Evolutionary conservation across 2,113 vertebrate species (phyloP).

Genomic region (Dendropsophus ebraccatus): DNA sequence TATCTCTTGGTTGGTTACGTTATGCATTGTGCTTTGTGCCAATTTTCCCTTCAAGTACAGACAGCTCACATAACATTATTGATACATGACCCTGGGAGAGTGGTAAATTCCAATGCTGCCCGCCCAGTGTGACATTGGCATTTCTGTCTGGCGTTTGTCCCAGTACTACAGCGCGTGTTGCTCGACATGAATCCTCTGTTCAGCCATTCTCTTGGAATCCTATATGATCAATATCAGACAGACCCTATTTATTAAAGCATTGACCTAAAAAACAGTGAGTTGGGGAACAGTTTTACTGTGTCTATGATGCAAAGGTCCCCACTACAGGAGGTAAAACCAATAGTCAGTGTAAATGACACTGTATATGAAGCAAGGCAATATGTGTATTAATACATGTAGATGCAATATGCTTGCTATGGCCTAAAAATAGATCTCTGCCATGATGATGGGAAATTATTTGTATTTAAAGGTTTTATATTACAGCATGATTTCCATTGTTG

Average conservation of each 20-base stretch:
- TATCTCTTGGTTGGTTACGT: too few species aligned
- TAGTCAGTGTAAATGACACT: too few species aligned
- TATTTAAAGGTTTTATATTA: neutral
- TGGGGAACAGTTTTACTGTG: neutral
- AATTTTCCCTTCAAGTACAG: neutral
- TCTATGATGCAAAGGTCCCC: neutral
- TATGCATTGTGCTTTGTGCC: too few species aligned
- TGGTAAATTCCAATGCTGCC: too few species aligned
- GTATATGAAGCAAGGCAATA: neutral
- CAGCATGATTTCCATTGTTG: conserved; percentile 1
- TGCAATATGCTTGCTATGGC: neutral
- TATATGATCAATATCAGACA: too few species aligned
- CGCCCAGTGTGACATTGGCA: too few species aligned
- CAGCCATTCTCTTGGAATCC: too few species aligned
- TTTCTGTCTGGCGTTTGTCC: too few species aligned
- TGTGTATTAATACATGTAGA: neutral
- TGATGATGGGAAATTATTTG: neutral
- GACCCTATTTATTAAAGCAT: too few species aligned
- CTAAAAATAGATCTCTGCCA: neutral
- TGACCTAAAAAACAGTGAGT: neutral
- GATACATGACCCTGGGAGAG: neutral
- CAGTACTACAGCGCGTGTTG: too few species aligned
- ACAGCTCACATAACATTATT: neutral
- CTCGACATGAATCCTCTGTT: too few species aligned
- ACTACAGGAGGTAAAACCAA: neutral